These are phyloP conservation scores for Nipponacmea schrenckii DNA, from an alignment of 2,888 invertebrate species.

Conservation along the genomic window DNA sequence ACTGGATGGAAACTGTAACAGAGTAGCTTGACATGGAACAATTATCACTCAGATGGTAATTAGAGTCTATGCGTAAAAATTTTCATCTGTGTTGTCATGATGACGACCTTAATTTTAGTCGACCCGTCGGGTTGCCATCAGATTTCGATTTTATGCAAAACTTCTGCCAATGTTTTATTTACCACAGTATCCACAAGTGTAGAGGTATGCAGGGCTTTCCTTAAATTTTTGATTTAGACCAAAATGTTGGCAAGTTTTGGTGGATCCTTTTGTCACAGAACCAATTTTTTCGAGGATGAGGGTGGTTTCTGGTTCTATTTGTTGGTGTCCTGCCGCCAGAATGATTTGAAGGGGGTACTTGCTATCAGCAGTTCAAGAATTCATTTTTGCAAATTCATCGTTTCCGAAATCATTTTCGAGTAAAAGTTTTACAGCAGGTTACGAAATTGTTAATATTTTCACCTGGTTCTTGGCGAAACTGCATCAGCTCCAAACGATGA, in stretches of 20 bases:
- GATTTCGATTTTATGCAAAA: slow-evolving; percentile 9
- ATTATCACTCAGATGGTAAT: not conserved
- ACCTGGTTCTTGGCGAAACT: slow-evolving; percentile 17
- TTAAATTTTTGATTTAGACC: slow-evolving; percentile 17
- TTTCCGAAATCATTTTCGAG: slow-evolving; percentile 22
- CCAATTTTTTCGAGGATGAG: not conserved
- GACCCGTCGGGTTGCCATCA: not conserved
- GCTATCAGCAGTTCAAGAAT: slow-evolving; percentile 21
- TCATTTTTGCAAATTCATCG: slow-evolving; percentile 17
- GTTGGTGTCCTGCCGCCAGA: slow-evolving; percentile 10
- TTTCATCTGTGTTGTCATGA: too few relatives aligned
- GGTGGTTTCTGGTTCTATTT: not conserved
- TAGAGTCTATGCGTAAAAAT: too few relatives aligned
- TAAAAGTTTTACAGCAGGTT: slow-evolving; percentile 10
- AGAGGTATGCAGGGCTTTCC: slow-evolving; percentile 20
- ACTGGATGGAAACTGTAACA: not conserved
- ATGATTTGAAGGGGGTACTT: too few relatives aligned
- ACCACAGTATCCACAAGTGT: slow-evolving; percentile 19
- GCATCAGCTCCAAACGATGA: slow-evolving; percentile 21
- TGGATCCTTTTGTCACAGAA: too few relatives aligned
- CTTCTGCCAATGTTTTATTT: slow-evolving; percentile 18
- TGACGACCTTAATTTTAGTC: too few relatives aligned
- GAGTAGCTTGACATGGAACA: not conserved
- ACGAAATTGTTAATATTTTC: slow-evolving; percentile 25
- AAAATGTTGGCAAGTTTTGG: slow-evolving; percentile 14